These are phyloP conservation scores for Apocrypta bakeri DNA, from an alignment of 1,140 invertebrate species.

Conservation along the genomic window DNA sequence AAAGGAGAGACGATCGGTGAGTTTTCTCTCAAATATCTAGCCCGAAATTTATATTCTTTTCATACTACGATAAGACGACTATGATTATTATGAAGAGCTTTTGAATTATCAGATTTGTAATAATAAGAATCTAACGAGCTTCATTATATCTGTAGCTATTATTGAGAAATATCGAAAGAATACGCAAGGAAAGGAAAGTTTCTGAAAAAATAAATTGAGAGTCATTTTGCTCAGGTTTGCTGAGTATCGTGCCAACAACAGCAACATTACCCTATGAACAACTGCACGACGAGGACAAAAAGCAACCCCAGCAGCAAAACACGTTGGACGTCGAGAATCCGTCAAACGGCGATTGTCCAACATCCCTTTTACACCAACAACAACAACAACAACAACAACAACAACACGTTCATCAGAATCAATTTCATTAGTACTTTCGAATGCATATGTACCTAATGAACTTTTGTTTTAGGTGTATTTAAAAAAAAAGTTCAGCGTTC, in stretches of 20 bases:
- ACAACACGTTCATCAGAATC: slow-evolving; percentile 20
- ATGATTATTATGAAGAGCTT: neutral
- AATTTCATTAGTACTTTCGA: slow-evolving; percentile 9
- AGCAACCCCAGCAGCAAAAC: slow-evolving; percentile 31
- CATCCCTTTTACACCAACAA: slow-evolving; percentile 20
- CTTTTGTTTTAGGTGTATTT: too few relatives aligned
- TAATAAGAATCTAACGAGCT: neutral
- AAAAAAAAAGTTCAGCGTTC: too few relatives aligned
- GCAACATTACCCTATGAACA: neutral
- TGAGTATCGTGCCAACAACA: slow-evolving; percentile 12
- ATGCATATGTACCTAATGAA: neutral
- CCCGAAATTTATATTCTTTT: neutral
- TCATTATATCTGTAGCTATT: slow-evolving; percentile 4
- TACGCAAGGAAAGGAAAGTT: neutral
- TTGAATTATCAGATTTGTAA: neutral
- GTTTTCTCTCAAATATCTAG: slow-evolving; percentile 31
- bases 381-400: slow-evolving; percentile 4
- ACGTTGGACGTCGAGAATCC: slow-evolving; percentile 22
- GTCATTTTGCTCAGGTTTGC: slow-evolving; percentile 31
- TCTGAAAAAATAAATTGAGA: neutral
- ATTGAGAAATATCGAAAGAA: neutral
- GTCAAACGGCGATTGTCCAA: slow-evolving; percentile 41
- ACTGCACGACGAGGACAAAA: neutral
- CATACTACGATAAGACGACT: neutral
- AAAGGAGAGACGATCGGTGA: slow-evolving; percentile 60